Conservation (phyloP, 92 coral and sea anemone species). For the Zoanthus solanderi region DNA sequence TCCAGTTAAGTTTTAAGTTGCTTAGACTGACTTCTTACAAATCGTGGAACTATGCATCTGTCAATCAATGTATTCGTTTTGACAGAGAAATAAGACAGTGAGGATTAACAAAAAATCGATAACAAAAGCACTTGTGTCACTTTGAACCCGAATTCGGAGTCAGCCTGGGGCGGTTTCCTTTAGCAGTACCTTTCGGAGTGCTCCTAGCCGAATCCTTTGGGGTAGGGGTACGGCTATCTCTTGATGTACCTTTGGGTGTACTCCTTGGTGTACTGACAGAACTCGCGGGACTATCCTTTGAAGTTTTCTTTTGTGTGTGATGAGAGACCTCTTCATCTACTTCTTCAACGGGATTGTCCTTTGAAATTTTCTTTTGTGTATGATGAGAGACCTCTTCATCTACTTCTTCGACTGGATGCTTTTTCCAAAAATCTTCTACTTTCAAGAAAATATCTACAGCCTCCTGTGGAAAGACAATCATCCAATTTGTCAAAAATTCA, state of each 20-base stretch:
- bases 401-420: conserved; percentile 82
- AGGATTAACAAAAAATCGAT: neutral
- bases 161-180: neutral
- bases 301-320: neutral
- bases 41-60: neutral
- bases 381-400: conserved; percentile 50
- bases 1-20: neutral
- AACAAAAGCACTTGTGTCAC: neutral
- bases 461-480: conserved; percentile 63
- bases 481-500: too few species aligned
- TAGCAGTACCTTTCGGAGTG: conserved; percentile 33
- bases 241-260: conserved; percentile 40
- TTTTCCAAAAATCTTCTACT: conserved; percentile 97
- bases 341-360: conserved; percentile 70
- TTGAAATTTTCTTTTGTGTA: neutral
- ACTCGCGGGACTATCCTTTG: conserved; percentile 3
- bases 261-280: conserved; percentile 4
- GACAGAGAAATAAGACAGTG: neutral
- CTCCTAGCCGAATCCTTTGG: conserved; percentile 22
- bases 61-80: neutral
- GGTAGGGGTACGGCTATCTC: conserved; percentile 30
- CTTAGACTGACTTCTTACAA: neutral
- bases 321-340: conserved; percentile 55
- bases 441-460: conserved; percentile 90
- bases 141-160: conserved; percentile 10